A percentile compares a stretch with the other conserved stretches of the same genome.
phyloP scores from a whole-genome alignment of 1,140 invertebrate species.

The Aphelenchoides fujianensis region DNA sequence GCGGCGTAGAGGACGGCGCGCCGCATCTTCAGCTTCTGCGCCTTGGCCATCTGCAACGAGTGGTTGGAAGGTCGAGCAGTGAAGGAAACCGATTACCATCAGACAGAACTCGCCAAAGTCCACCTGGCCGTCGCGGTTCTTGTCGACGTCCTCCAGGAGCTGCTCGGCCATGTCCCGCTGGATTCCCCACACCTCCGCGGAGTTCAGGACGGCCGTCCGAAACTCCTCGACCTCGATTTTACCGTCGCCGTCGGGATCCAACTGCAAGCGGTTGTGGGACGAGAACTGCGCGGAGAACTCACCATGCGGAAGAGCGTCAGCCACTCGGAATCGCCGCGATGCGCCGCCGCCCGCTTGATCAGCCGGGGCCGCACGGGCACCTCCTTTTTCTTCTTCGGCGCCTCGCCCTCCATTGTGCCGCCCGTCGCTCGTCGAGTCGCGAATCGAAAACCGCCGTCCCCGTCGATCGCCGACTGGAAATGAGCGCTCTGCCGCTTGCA shows the following conservation, averaged over 20 bases:
- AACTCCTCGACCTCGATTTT: slow-evolving; percentile 33
- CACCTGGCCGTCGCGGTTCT: slow-evolving; percentile 37
- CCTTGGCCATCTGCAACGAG: slow-evolving; percentile 34
- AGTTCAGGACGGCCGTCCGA: slow-evolving; percentile 18
- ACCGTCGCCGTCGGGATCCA: slow-evolving; percentile 44
- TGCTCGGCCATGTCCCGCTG: slow-evolving; percentile 12
- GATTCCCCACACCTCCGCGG: slow-evolving; percentile 29
- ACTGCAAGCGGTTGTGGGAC: slow-evolving; percentile 15
- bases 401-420: too few species aligned
- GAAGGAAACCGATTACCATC: slow-evolving; percentile 20
- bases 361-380: not conserved
- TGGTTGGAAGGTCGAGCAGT: not conserved
- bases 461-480: too few species aligned
- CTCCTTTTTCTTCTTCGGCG: too few species aligned
- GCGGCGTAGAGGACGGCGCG: not conserved
- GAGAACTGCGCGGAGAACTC: not conserved
- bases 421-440: too few species aligned
- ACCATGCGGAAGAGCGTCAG: not conserved
- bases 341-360: not conserved
- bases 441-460: too few species aligned
- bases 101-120: slow-evolving; percentile 48
- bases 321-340: not conserved
- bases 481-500: too few species aligned
- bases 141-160: slow-evolving; percentile 35
- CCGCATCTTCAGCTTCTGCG: not conserved